Conservation (phyloP, 1,140 invertebrate species). For the Neodiprion virginianus region DNA sequence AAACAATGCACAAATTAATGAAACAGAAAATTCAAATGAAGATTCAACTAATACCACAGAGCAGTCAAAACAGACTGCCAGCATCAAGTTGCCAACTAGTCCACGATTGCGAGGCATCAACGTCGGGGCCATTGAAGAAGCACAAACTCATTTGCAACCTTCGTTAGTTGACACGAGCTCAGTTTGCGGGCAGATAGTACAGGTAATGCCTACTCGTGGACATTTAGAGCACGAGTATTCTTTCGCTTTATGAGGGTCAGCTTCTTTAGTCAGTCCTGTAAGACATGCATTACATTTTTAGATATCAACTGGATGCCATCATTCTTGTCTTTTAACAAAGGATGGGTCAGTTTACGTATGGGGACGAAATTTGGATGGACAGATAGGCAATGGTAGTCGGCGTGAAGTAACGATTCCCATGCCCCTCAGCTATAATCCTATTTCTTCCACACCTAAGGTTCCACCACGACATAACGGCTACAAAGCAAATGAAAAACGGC, state of each 20-base stretch:
- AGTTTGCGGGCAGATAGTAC: constrained; percentile 65
- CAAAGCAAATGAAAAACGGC: constrained; percentile 22
- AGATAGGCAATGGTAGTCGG: constrained; percentile 70
- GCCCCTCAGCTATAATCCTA: constrained; percentile 39
- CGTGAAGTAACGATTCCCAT: constrained; percentile 59
- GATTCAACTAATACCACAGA: constrained; percentile 27
- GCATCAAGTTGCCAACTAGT: constrained; percentile 26
- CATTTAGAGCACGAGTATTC: constrained; percentile 15
- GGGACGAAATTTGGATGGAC: constrained; percentile 76
- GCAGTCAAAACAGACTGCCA: constrained; percentile 26
- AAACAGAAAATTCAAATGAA: constrained; percentile 19
- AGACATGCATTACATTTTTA: constrained; percentile 39
- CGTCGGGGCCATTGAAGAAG: constrained; percentile 45
- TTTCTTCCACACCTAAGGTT: constrained; percentile 43
- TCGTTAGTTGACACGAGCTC: constrained; percentile 66
- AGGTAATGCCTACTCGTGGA: constrained; percentile 48
- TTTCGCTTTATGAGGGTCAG: constrained; percentile 7
- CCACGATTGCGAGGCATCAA: constrained; percentile 40
- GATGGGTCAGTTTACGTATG: constrained; percentile 72
- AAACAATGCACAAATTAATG: constrained; percentile 8
- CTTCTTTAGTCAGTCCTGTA: constrained; percentile 6
- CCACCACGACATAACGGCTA: constrained; percentile 37
- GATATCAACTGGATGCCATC: constrained; percentile 73
- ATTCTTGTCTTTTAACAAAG: constrained; percentile 71
- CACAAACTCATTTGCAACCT: constrained; percentile 63